phyloP scores from a whole-genome alignment of 1,140 invertebrate species.

The Proctacanthus coquilletti region DNA sequence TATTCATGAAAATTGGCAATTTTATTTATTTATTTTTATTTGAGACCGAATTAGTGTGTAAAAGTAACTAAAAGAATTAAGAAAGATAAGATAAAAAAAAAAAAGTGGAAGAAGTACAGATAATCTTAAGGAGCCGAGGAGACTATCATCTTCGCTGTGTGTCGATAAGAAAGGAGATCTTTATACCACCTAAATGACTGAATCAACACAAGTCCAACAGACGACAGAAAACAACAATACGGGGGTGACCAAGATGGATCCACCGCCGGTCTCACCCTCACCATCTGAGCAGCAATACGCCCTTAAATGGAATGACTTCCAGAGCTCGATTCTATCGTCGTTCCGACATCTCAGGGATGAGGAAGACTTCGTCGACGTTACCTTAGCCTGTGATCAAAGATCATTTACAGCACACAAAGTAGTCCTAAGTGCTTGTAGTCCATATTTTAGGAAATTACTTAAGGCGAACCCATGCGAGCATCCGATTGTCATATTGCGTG shows the following conservation, averaged over 20 bases:
- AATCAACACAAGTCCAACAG: constrained; percentile 26
- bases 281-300: constrained; percentile 71
- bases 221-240: constrained; percentile 29
- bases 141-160: background rate
- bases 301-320: constrained; percentile 86
- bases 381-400: constrained; percentile 75
- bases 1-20: too few relatives aligned
- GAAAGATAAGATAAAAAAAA: background rate
- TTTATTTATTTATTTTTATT: too few relatives aligned
- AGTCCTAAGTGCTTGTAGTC: constrained; percentile 80
- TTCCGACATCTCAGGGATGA: constrained; percentile 71
- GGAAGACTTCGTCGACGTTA: constrained; percentile 83
- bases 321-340: constrained; percentile 72
- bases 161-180: constrained; percentile 2
- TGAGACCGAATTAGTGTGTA: too few relatives aligned
- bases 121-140: background rate
- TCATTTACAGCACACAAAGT: constrained; percentile 82
- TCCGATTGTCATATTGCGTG: constrained; percentile 81
- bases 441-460: constrained; percentile 75
- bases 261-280: constrained; percentile 18
- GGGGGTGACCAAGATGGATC: constrained; percentile 29
- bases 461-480: constrained; percentile 89
- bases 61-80: background rate
- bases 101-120: background rate
- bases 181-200: constrained; percentile 20